Evolutionary conservation across 2,797 vertebrate species (phyloP).

Genomic region (Pogoniulus pusillus): DNA sequence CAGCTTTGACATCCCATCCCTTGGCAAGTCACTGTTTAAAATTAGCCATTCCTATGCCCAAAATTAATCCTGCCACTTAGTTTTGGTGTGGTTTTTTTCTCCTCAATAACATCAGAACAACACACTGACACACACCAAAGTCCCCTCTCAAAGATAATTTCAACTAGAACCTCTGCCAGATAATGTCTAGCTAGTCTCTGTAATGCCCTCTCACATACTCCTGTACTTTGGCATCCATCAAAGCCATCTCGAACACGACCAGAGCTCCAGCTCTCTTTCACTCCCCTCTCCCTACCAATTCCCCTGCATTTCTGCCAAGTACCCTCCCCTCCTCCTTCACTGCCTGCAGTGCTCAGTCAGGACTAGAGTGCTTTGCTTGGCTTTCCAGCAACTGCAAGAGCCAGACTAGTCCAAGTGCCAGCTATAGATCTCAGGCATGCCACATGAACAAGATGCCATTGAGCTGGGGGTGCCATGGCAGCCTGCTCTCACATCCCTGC

Average conservation of each 20-base stretch:
- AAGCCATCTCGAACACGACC: not conserved
- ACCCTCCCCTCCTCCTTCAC: not conserved
- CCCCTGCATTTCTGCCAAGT: not conserved
- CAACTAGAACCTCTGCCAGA: not conserved
- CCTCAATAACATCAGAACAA: too few species aligned
- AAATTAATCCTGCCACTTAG: not conserved
- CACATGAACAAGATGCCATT: not conserved
- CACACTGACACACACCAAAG: not conserved
- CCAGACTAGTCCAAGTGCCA: not conserved
- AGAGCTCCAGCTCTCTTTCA: not conserved
- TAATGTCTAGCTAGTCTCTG: not conserved
- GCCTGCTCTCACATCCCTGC: not conserved
- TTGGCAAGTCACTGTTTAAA: not conserved
- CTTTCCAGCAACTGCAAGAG: not conserved
- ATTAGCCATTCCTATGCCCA: not conserved
- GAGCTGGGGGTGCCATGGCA: rapidly evolving
- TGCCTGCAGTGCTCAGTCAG: rapidly evolving
- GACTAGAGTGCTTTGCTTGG: not conserved
- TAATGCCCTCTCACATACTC: not conserved
- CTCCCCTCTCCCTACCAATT: not conserved
- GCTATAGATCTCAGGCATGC: not conserved
- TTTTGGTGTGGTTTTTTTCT: too few species aligned
- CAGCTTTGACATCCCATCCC: not conserved
- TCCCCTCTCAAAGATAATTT: not conserved
- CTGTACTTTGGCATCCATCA: not conserved